A percentile compares a stretch with the other conserved stretches of the same genome.
These are phyloP conservation scores for Hydractinia symbiolongicarpus DNA, from an alignment of 30 jellyfish, hydroid and myxozoan species.

Conservation along the genomic window DNA sequence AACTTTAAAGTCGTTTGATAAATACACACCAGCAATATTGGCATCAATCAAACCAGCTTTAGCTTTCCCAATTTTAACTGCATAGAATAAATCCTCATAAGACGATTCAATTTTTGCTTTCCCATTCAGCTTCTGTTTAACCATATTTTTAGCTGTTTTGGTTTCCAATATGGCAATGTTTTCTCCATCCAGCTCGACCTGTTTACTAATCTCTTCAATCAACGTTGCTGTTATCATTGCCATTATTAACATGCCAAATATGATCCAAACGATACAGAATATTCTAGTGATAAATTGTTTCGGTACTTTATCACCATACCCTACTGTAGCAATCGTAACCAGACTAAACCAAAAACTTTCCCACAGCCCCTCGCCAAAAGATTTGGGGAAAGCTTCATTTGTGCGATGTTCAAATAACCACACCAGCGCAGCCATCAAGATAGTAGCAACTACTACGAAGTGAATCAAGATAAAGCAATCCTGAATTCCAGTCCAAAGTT, in stretches of 20 bases:
- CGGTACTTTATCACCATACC: constrained; percentile 11
- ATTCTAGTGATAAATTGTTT: constrained; percentile 2
- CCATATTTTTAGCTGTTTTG: neutral
- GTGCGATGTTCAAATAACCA: constrained; percentile 13
- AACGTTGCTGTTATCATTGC: constrained; percentile 7
- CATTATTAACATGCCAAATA: neutral
- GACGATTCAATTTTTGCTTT: neutral
- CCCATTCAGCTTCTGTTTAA: neutral
- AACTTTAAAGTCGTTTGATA: too few relatives aligned
- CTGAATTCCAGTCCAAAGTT: constrained; percentile 15
- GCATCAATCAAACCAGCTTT: constrained; percentile 4
- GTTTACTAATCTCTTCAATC: neutral
- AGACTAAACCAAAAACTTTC: constrained; percentile 2
- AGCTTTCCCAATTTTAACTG: neutral
- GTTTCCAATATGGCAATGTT: neutral
- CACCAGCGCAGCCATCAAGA: neutral
- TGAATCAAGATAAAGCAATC: neutral
- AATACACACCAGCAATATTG: neutral
- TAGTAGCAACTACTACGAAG: neutral
- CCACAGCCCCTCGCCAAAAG: constrained; percentile 9
- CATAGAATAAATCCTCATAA: neutral
- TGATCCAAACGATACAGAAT: neutral
- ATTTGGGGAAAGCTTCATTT: neutral
- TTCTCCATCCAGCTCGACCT: neutral
- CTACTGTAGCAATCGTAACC: neutral